Percentiles rank a stretch among this genome's conserved stretches.
phyloP scores from a whole-genome alignment of 2,113 vertebrate species.

The Colossoma macropomum region DNA sequence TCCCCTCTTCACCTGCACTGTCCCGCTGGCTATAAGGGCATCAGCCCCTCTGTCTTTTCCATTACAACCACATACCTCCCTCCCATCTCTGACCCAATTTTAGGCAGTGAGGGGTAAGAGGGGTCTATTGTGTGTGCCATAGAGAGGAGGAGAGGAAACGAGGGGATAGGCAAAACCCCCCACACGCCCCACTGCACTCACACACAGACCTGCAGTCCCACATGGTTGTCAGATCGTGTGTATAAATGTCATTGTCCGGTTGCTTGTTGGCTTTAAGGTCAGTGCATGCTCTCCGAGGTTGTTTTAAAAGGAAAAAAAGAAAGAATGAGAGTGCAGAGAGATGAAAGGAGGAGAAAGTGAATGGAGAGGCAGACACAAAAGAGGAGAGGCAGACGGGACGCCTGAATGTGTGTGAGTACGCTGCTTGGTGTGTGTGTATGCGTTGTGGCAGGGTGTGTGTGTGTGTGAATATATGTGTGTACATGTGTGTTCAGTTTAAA shows the following conservation, averaged over 20 bases:
- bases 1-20: slow-evolving; percentile 48
- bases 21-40: slow-evolving; percentile 28
- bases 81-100: slow-evolving; percentile 76
- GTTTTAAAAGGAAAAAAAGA: slow-evolving; percentile 49
- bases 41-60: slow-evolving; percentile 34
- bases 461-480: not conserved
- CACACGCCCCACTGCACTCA: slow-evolving; percentile 31
- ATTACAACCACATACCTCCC: slow-evolving; percentile 42
- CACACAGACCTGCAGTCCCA: slow-evolving; percentile 62
- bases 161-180: slow-evolving; percentile 22
- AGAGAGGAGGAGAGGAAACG: slow-evolving; percentile 18
- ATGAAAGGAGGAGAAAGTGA: slow-evolving; percentile 24
- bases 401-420: slow-evolving; percentile 24
- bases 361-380: slow-evolving; percentile 39
- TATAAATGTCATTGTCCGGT: slow-evolving; percentile 45
- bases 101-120: slow-evolving; percentile 69
- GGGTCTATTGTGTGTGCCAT: slow-evolving; percentile 45
- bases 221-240: slow-evolving; percentile 35
- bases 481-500: slow-evolving; percentile 2
- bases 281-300: slow-evolving; percentile 47
- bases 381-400: slow-evolving; percentile 29
- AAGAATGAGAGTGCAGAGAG: slow-evolving; percentile 31
- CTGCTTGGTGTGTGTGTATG: slow-evolving; percentile 10
- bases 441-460: not conserved
- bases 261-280: slow-evolving; percentile 51